Base-by-base conservation (phyloP, 1,140 invertebrate genomes). In the Holcopasites calliopsidis region DNA sequence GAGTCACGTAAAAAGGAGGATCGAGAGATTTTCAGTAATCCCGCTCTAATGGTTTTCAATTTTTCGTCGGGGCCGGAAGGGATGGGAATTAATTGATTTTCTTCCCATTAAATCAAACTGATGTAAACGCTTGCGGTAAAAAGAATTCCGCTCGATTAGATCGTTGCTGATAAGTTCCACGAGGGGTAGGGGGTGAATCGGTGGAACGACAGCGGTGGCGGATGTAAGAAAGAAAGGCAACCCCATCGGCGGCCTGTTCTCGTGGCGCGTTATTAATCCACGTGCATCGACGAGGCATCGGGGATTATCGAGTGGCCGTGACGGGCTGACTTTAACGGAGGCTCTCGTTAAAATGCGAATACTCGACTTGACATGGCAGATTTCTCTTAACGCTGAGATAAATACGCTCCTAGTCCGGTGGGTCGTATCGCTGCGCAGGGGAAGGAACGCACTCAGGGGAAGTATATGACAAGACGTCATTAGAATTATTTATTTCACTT, bases 321-420 rank as follows among this genome's bases (percentile, higher is more conserved):
- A 47, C 70, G 82, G 58, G 73, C 57, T 69, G 74, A 74, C 75
- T 84, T 80, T 84, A 84, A 79, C 78, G 62, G 76, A 69, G 77
- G 55, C 68, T 87, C 87, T 88, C 85, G 81, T 88, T 88, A 88
- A 88, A 88, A 88, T 78, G 85, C 75, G 85, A 88, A 88, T 87
- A 88, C 84, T 86, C 58, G 84, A 88, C 81, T 88, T 88, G 80
- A 83, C 85, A 61, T 84, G 80, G 85, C 69, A 74, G 80, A 85
- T 84, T 80, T 69, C 76, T 74, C 74, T 80, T 83, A 60, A 82
- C 79, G 82, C 65, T 76, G 79, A 86, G 84, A 85, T 86, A 87
- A 87, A 86, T 82, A 79, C 79, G 70, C 50, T 38, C 44, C 23
- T 28, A 44, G 18, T 18, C 57, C 33, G 58, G 4, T 18, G 58